Evolutionary conservation across 2,113 vertebrate genomes (phyloP).

Genomic region (Dromas ardeola): DNA sequence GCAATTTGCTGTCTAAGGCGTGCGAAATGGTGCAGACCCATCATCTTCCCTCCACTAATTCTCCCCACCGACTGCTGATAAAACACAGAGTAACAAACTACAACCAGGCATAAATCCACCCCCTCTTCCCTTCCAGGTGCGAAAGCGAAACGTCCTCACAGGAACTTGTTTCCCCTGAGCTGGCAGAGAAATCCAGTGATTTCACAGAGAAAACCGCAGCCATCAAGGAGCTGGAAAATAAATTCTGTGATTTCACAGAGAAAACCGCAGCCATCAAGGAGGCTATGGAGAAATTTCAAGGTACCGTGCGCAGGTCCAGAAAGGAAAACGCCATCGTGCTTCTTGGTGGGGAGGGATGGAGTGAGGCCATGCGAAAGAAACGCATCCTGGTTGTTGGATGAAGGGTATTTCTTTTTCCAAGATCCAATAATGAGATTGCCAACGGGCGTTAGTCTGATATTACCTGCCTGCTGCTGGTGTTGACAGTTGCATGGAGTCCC

Average conservation of each 20-base stretch:
- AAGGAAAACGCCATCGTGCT: background rate
- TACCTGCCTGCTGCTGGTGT: background rate
- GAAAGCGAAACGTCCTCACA: background rate
- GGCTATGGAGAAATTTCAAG: background rate
- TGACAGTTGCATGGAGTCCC: no score
- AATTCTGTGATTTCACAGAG: no score
- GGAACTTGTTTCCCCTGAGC: background rate
- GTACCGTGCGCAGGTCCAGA: background rate
- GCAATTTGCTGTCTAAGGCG: background rate
- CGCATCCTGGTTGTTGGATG: background rate
- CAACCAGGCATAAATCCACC: background rate
- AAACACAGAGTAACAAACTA: background rate
- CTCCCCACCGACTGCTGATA: no score
- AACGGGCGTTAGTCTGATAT: background rate
- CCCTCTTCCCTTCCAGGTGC: background rate
- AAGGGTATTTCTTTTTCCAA: background rate
- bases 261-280: background rate
- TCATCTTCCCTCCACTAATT: background rate
- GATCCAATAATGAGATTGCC: background rate
- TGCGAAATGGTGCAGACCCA: background rate
- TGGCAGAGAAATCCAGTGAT: background rate
- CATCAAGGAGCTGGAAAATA: rapidly evolving
- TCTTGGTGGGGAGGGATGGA: background rate
- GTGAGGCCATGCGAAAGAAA: background rate
- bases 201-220: background rate